Evolutionary conservation across 2,797 vertebrate genomes (phyloP).

Genomic region (Danio albolineatus): DNA sequence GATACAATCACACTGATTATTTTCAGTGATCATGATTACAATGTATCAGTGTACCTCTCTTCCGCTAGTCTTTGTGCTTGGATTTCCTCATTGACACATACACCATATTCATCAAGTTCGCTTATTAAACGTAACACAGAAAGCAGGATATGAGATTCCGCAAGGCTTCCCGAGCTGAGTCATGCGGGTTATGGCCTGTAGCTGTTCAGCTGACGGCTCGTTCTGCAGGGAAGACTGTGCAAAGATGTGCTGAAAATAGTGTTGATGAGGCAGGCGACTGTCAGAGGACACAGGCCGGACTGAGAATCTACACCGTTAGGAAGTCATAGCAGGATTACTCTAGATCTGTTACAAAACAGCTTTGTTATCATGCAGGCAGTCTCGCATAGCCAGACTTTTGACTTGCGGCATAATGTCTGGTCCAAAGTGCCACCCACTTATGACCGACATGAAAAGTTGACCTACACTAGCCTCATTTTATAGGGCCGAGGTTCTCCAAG

Average conservation of each 20-base stretch:
- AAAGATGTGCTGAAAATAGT: conserved; percentile 45
- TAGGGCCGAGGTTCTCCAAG: neutral
- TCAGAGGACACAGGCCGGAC: conserved; percentile 3
- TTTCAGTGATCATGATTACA: too few species aligned
- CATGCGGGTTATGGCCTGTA: conserved; percentile 16
- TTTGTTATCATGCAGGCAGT: conserved; percentile 4
- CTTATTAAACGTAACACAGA: neutral
- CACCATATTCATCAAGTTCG: neutral
- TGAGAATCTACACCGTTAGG: conserved; percentile 1
- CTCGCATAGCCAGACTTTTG: neutral
- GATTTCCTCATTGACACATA: neutral
- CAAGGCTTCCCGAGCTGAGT: conserved; percentile 28
- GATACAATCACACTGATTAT: too few species aligned
- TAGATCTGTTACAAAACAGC: conserved; percentile 15
- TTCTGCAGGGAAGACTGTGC: conserved; percentile 38
- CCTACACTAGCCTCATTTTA: conserved; percentile 3
- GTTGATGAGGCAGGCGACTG: conserved; percentile 37
- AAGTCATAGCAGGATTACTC: neutral
- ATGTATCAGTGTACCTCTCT: neutral
- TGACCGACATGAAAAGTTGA: neutral
- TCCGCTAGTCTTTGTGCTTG: conserved; percentile 14
- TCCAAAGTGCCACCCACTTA: neutral
- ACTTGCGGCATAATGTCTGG: conserved; percentile 3
- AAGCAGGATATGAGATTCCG: conserved; percentile 34
- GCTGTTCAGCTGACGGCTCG: conserved; percentile 29